Evolutionary conservation across 2,888 invertebrate species (phyloP), one percentile per base, ranked within the genome.

Genomic region (Ganaspis brasiliensis): DNA sequence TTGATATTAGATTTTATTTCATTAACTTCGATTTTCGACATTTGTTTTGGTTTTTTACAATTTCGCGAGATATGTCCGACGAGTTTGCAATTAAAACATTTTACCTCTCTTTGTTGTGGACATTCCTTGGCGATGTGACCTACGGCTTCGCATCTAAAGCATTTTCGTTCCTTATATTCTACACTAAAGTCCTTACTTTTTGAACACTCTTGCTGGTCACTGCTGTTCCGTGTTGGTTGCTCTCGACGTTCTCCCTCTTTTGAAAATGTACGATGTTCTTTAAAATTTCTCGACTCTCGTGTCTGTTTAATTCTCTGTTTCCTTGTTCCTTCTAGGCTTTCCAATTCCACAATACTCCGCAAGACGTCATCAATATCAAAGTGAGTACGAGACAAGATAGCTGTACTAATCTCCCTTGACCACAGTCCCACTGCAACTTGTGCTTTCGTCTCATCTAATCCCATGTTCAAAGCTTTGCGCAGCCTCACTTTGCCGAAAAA

Each of bases 391-490:
- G 52, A 63, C 40, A 78, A 26, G 6, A 78, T 37, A 8, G 70
- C 75, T 0, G 21, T 56, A 63, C 79, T 75, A n/a, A n/a, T n/a
- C n/a, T n/a, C n/a, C n/a, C n/a, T n/a, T n/a, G n/a, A n/a, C n/a
- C n/a, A n/a, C n/a, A 79, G 26, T 31, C 79, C 73, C 1, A 75
- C 59, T 12, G 77, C 77, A 24, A 79, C 56, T 63, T 79, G 72
- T 6, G 72, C 49, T 45, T 77, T 77, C 0, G n/a, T 73, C 35
- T 75, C 75, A 0, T 2, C 31, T 2, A 78, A n/a, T 12, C 37
- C 45, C 2, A 82, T 71, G 0, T 55, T 35, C 10, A 82, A 49
- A 2, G 70, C 76, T 19, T 76, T 72, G 56, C 81, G 81, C 8
- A 78, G 14, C 0, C 79, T 63, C 0, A 80, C 9, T 56, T 82